These are phyloP conservation scores for Poecilia wingei DNA, from an alignment of 2,797 vertebrate species.

Conservation along the genomic window DNA sequence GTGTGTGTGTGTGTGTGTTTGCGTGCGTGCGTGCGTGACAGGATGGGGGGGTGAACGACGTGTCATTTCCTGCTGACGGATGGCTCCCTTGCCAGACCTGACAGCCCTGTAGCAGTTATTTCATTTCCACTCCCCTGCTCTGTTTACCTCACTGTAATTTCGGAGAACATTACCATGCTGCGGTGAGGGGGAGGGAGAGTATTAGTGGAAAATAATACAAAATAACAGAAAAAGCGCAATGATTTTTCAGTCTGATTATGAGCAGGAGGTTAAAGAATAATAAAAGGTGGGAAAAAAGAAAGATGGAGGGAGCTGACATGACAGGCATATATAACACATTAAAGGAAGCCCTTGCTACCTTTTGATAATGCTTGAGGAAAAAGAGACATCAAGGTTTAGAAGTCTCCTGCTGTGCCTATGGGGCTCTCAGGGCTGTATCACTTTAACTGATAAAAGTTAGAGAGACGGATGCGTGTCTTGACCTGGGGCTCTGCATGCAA, in stretches of 20 bases:
- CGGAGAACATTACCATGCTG: conserved; percentile 73
- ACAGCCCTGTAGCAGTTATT: conserved; percentile 75
- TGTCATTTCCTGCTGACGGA: conserved; percentile 78
- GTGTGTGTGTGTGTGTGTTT: too few species aligned
- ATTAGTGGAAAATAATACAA: conserved; percentile 28
- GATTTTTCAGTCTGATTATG: conserved; percentile 28
- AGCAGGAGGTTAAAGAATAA: conserved; percentile 55
- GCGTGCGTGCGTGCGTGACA: neutral
- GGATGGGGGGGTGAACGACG: conserved; percentile 31
- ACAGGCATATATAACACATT: conserved; percentile 70
- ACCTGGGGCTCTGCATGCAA: conserved; percentile 55
- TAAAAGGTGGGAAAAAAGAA: conserved; percentile 35
- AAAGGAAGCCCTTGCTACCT: conserved; percentile 68
- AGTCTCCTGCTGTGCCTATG: conserved; percentile 56
- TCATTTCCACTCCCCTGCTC: conserved; percentile 73
- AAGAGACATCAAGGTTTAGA: conserved; percentile 61
- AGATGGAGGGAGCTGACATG: conserved; percentile 60
- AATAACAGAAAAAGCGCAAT: conserved; percentile 14
- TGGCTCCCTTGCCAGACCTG: conserved; percentile 69
- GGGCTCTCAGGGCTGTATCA: conserved; percentile 68
- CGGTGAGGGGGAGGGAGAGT: conserved; percentile 13
- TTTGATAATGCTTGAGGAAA: conserved; percentile 68
- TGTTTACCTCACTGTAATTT: conserved; percentile 80
- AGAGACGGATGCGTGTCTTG: conserved; percentile 59
- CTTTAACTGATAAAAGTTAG: conserved; percentile 65